Evolutionary conservation across 2,888 invertebrate species (phyloP).

Genomic region (Leistus spinibarbis): DNA sequence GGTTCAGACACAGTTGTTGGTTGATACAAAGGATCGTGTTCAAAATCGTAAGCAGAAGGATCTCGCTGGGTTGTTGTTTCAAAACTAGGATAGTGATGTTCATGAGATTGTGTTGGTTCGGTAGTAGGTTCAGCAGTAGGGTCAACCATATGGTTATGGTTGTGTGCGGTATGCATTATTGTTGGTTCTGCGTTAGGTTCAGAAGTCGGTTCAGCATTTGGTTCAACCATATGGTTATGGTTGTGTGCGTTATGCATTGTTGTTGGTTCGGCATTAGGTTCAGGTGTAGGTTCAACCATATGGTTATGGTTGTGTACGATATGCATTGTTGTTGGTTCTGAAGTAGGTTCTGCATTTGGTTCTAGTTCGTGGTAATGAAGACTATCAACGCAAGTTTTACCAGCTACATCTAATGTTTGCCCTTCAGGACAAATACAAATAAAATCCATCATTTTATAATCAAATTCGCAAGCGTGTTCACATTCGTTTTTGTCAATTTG

Average conservation of each 20-base stretch:
- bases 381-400: constrained; percentile 56
- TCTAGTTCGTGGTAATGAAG: background rate
- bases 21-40: constrained; percentile 14
- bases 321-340: constrained; percentile 40
- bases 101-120: constrained; percentile 44
- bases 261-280: constrained; percentile 29
- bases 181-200: constrained; percentile 43
- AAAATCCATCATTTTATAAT: constrained; percentile 67
- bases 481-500: constrained; percentile 70
- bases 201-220: constrained; percentile 44
- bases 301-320: constrained; percentile 48
- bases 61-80: constrained; percentile 43
- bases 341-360: constrained; percentile 43
- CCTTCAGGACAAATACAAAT: constrained; percentile 69
- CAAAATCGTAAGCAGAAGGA: constrained; percentile 30
- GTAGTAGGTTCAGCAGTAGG: constrained; percentile 46
- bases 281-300: constrained; percentile 47
- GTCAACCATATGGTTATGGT: constrained; percentile 43
- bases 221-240: constrained; percentile 47
- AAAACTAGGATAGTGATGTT: constrained; percentile 22
- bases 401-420: constrained; percentile 59
- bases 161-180: constrained; percentile 43
- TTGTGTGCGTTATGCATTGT: constrained; percentile 43
- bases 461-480: constrained; percentile 70
- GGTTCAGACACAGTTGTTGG: constrained; percentile 29